A percentile compares a stretch with the other conserved stretches of the same genome.
Evolutionary conservation across 2,113 vertebrate genomes (phyloP).

Genomic region (Crotophaga sulcirostris): DNA sequence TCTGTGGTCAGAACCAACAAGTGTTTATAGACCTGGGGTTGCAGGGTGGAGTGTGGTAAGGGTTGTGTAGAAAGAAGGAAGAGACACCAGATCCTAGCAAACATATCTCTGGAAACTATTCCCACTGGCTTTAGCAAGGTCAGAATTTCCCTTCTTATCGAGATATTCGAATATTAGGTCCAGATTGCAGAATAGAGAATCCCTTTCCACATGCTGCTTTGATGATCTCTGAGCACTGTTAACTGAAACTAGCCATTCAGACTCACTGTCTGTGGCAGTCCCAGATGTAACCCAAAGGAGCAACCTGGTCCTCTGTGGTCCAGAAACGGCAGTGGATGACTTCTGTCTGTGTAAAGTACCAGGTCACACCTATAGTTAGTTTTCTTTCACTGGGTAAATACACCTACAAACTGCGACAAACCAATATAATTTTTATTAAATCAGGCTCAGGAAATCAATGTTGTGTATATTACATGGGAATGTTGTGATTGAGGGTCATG

Average conservation of each 20-base stretch:
- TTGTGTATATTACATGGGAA: not conserved
- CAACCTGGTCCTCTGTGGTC: not conserved
- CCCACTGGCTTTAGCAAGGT: not conserved
- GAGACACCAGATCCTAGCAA: not conserved
- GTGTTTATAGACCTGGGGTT: fast-evolving
- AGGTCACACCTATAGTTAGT: not conserved
- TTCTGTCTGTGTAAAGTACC: not conserved
- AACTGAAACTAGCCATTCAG: not conserved
- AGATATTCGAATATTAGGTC: not conserved
- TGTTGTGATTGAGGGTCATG: not conserved
- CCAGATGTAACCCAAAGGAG: not conserved
- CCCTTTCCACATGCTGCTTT: not conserved
- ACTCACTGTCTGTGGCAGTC: not conserved
- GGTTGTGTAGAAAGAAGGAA: not conserved
- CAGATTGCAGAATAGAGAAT: not conserved
- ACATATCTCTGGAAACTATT: not conserved
- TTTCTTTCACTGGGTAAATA: not conserved
- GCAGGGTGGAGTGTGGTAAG: fast-evolving
- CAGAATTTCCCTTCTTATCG: not conserved
- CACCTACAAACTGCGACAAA: not conserved
- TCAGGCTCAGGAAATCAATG: not conserved
- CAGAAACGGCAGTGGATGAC: not conserved
- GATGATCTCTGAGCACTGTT: not conserved
- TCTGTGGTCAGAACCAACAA: not conserved
- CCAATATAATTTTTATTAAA: not conserved